Evolutionary conservation across 2,797 vertebrate genomes (phyloP).

Genomic region (Pipistrellus kuhlii): DNA sequence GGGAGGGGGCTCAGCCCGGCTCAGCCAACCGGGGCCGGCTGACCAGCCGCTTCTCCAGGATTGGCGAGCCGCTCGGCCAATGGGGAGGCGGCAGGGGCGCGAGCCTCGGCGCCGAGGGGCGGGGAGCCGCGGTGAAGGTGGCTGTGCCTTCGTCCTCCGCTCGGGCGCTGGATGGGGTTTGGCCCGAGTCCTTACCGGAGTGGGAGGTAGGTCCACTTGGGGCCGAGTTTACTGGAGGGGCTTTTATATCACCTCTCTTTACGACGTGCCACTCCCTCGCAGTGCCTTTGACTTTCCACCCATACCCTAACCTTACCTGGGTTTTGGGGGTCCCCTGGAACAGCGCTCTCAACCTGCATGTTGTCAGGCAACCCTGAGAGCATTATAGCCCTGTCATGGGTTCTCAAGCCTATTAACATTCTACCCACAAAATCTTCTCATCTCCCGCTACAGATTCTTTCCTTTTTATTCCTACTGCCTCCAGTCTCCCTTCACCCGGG

Average conservation of each 20-base stretch:
- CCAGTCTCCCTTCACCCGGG: not conserved
- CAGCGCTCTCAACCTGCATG: not conserved
- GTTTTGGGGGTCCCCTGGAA: not conserved
- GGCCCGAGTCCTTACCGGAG: fast-evolving
- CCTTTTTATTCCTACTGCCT: not conserved
- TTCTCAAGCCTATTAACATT: not conserved
- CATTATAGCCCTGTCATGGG: not conserved
- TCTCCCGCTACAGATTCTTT: not conserved
- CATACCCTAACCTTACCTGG: not conserved
- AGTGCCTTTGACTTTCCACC: not conserved
- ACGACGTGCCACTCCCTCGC: not conserved
- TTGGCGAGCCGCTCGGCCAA: constrained; percentile 57
- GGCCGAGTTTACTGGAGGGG: fast-evolving
- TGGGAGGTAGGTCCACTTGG: fast-evolving
- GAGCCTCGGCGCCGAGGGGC: constrained; percentile 55
- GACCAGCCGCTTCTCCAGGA: not conserved
- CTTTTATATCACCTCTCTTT: not conserved
- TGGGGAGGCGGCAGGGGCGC: not conserved
- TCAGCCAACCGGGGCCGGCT: constrained; percentile 39
- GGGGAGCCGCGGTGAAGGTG: constrained; percentile 63
- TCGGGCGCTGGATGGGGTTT: not conserved
- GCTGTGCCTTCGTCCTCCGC: constrained; percentile 20
- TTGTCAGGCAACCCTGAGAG: constrained; percentile 9
- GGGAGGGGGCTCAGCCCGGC: not conserved
- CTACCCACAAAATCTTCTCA: not conserved